Evolutionary conservation across 2,797 vertebrate species (phyloP), one percentile per base, ranked within the genome.

Genomic region (Agapornis canus): DNA sequence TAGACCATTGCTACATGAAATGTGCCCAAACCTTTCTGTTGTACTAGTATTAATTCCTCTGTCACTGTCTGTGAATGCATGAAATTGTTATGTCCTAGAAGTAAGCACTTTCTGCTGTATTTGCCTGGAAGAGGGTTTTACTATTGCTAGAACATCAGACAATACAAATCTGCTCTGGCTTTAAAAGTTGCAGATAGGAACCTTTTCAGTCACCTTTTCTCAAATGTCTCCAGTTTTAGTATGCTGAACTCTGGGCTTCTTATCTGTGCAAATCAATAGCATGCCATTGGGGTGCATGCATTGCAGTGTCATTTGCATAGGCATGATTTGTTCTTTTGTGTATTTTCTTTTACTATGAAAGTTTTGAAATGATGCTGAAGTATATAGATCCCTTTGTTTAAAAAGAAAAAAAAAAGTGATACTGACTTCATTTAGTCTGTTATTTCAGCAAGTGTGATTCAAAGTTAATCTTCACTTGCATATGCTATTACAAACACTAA

Each of bases 401-500:
- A 61, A 35, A 47, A 14, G 86, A 65, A 35, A 57, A 23, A 29
- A 43, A 18, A 88, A 86, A 71, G 18, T 61, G 11, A 20, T 63
- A 16, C 76, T 93, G 64, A 54, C 57, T 93, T 94, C 1, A 60
- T 87, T 78, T 91, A 83, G 15, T 52, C 68, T 90, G 1, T 87
- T 76, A 56, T 61, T 76, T 85, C 51, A 77, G 31, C 48, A 76
- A 91, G 42, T 54, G 37, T 71, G 69, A 77, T 77, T 91, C 40
- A 35, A 59, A 56, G 63, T 95, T 95, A 79, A 90, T 95, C 65
- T 95, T 71, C 32, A 35, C 70, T 94, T 95, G 40, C 32, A 69
- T 86, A 48, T 95, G 79, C 75, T 90, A 37, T 95, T 95, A 47
- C 86, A 90, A 91, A 80, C 23, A 32, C 47, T 90, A 95, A 95